Conservation (phyloP, 2,113 vertebrate species). For the Colossoma macropomum region DNA sequence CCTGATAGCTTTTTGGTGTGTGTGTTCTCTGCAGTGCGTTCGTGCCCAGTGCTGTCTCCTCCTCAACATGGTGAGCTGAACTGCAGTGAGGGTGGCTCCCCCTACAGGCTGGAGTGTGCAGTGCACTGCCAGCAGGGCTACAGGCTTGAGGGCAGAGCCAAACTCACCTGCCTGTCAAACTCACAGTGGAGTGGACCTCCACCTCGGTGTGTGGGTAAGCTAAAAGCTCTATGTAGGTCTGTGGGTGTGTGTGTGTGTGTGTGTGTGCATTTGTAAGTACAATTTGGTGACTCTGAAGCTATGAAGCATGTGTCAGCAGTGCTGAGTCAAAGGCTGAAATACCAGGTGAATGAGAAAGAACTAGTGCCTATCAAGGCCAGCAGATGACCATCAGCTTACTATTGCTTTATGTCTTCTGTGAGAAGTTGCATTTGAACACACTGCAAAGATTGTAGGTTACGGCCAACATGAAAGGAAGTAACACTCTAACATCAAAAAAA, state of each 20-base stretch:
- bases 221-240: constrained; percentile 29
- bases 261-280: not conserved
- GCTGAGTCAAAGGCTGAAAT: too few relatives aligned
- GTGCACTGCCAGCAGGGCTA: constrained; percentile 87
- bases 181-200: constrained; percentile 89
- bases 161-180: constrained; percentile 86
- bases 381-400: too few relatives aligned
- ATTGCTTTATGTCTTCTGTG: too few relatives aligned
- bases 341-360: too few relatives aligned
- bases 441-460: too few relatives aligned
- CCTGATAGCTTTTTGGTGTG: not conserved
- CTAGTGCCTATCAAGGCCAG: too few relatives aligned
- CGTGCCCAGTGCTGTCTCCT: constrained; percentile 81
- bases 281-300: not conserved
- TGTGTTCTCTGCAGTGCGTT: constrained; percentile 78
- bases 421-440: too few relatives aligned
- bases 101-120: constrained; percentile 82
- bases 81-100: constrained; percentile 79
- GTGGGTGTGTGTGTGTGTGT: constrained; percentile 16
- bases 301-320: too few relatives aligned
- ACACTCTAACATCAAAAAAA: too few relatives aligned
- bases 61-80: constrained; percentile 84
- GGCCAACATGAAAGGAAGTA: too few relatives aligned
- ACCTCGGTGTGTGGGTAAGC: constrained; percentile 93
- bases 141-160: constrained; percentile 83